Evolutionary conservation across 2,888 invertebrate genomes (phyloP), one percentile per base, ranked within the genome.

Genomic region (Parnassius apollo): DNA sequence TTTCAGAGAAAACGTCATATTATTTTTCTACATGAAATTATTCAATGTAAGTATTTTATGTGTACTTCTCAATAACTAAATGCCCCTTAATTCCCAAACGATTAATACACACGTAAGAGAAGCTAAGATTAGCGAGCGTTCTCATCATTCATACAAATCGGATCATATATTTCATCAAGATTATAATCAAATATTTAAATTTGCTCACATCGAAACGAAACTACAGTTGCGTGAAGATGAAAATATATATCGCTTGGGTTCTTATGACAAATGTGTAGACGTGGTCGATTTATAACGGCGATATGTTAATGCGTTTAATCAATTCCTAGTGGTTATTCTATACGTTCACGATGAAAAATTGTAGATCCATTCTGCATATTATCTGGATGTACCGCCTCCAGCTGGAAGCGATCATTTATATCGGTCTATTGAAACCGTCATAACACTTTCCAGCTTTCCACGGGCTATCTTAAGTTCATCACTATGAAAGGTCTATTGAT

Each of bases 101-200:
- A 49, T 49, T 13, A 49, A 56, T 59, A 57, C 9, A 7, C 18
- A 49, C 9, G n/a, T 49, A 13, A 35, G n/a, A 48, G 22, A n/a
- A 49, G 48, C 49, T 42, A 9, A 46, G 42, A 12, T 35, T n/a
- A 10, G 42, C 1, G 22, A 22, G 44, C 9, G n/a, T 22, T 22
- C 35, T 13, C 57, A 59, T 61, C 48, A 59, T 58, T 62, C 64
- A 54, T 63, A 66, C 59, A 65, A 76, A 75, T 75, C 68, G 70
- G 74, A 76, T 77, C 76, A 72, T 68, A 74, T 75, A 71, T 76
- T 75, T 78, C 75, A 70, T 73, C 66, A 68, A 82, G 81, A 87
- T 87, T 83, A 86, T 75, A 86, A 88, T 88, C 82, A 86, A 87
- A 86, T 86, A 88, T 88, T 88, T 75, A 87, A 88, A 88, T 87